A percentile compares a stretch with the other conserved stretches of the same genome.
Evolutionary conservation across 2,113 vertebrate species (phyloP).

Genomic region (Alouatta palliata): DNA sequence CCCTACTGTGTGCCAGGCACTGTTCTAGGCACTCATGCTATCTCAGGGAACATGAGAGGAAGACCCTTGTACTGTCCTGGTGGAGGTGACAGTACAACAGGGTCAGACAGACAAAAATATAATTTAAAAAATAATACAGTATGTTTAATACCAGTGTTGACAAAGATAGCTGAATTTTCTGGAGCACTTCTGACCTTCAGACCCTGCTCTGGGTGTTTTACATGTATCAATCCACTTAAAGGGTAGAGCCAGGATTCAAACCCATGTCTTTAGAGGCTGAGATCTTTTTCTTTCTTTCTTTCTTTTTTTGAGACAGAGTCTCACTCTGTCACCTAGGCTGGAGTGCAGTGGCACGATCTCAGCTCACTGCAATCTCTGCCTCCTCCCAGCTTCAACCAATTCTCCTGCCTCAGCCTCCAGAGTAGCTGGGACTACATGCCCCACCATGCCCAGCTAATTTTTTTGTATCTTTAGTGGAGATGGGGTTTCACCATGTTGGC

Average conservation of each 20-base stretch:
- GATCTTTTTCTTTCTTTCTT: too few relatives aligned
- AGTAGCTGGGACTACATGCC: too few relatives aligned
- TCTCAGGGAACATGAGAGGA: fast-evolving
- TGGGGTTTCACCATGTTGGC: too few relatives aligned
- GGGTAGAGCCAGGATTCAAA: neutral
- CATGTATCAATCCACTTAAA: fast-evolving
- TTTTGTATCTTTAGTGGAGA: too few relatives aligned
- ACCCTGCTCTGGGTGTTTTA: neutral
- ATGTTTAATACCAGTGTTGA: fast-evolving
- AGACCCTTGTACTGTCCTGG: fast-evolving
- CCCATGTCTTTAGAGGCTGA: neutral
- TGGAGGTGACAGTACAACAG: fast-evolving
- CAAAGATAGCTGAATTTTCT: neutral
- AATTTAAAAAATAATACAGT: fast-evolving
- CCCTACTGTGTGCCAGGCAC: fast-evolving
- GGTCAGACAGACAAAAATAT: neutral
- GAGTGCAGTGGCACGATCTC: too few relatives aligned
- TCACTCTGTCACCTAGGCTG: too few relatives aligned
- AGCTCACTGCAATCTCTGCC: too few relatives aligned
- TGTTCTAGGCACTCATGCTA: neutral
- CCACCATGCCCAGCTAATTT: too few relatives aligned
- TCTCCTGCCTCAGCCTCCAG: too few relatives aligned
- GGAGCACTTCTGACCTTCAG: neutral
- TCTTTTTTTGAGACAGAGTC: too few relatives aligned
- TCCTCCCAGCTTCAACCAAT: too few relatives aligned